Percentiles rank a stretch among this genome's conserved stretches.
These are phyloP conservation scores for Apodemus agrarius DNA, from an alignment of 2,797 vertebrate genomes.

Conservation along the genomic window DNA sequence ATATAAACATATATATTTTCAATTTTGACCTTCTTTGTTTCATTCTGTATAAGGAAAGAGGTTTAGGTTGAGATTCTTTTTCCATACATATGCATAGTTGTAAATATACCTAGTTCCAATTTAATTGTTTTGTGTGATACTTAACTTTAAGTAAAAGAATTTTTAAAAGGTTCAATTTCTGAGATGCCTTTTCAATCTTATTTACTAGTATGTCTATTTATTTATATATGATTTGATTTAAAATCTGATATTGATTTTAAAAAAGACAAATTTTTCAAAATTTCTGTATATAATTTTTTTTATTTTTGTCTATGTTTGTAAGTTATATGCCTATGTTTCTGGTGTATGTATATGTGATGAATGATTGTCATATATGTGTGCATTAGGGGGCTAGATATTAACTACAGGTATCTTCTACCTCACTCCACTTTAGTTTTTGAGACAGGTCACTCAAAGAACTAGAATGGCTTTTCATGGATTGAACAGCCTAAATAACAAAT, in stretches of 20 bases:
- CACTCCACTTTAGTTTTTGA: not conserved
- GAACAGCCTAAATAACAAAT: not conserved
- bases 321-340: not conserved
- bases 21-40: not conserved
- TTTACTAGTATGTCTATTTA: not conserved
- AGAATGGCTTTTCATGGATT: not conserved
- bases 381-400: not conserved
- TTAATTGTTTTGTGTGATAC: not conserved
- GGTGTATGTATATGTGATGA: not conserved
- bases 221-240: not conserved
- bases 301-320: not conserved
- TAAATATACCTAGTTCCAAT: not conserved
- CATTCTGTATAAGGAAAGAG: not conserved
- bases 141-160: not conserved
- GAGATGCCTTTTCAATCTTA: not conserved
- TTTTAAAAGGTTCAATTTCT: not conserved
- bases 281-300: not conserved
- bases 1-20: not conserved
- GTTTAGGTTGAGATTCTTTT: not conserved
- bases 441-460: not conserved
- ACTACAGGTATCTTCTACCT: not conserved
- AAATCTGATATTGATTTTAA: not conserved
- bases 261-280: not conserved
- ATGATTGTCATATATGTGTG: not conserved
- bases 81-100: not conserved